Conservation (phyloP, 2,888 invertebrate genomes). For the Ophioninae sp. region DNA sequence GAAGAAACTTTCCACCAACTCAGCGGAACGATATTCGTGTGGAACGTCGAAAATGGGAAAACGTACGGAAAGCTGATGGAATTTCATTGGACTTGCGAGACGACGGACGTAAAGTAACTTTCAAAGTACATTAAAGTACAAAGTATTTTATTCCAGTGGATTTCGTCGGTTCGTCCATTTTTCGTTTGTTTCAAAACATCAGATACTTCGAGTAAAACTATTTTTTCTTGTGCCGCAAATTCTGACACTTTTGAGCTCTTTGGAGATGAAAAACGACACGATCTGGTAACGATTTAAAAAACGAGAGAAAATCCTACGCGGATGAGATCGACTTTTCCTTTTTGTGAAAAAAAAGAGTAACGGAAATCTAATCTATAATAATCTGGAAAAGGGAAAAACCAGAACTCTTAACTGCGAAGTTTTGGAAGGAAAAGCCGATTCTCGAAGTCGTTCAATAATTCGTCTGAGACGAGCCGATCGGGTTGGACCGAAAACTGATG, state of each 20-base stretch:
- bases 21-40: background rate
- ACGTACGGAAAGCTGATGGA: slow-evolving; percentile 8
- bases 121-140: background rate
- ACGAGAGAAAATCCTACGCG: background rate
- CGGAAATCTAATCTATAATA: background rate
- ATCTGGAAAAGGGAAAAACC: background rate
- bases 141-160: slow-evolving; percentile 7
- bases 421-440: background rate
- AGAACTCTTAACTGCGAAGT: background rate
- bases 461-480: background rate
- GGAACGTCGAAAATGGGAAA: background rate
- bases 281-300: background rate
- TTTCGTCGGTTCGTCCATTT: slow-evolving; percentile 2
- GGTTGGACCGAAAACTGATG: background rate
- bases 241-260: background rate
- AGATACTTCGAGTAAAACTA: background rate
- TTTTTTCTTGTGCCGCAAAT: background rate
- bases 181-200: background rate
- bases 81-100: background rate
- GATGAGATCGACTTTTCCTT: background rate
- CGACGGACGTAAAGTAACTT: too few relatives aligned
- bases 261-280: background rate
- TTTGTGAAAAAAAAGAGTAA: background rate
- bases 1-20: background rate
- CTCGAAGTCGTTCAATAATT: background rate